phyloP scores from a whole-genome alignment of 2,113 vertebrate species.

The Procapra przewalskii region DNA sequence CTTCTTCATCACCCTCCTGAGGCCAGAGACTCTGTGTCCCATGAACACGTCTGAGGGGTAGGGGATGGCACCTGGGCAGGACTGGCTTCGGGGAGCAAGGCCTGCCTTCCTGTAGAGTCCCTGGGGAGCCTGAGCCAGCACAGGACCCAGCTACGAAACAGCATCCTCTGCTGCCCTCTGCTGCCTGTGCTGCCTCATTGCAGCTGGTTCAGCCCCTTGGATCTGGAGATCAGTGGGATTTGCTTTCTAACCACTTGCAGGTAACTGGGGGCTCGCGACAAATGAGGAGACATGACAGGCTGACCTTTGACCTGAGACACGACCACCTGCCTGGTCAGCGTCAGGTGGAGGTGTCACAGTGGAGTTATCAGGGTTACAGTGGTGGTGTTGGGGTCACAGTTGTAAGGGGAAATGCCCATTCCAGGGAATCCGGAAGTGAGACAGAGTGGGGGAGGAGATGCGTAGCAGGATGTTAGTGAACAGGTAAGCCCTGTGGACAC shows the following conservation, averaged over 20 bases:
- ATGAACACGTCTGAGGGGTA: rapidly evolving
- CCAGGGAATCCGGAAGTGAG: background rate
- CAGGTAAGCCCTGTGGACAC: background rate
- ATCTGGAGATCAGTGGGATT: background rate
- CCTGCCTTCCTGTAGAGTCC: background rate
- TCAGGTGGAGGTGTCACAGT: background rate
- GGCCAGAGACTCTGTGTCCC: background rate
- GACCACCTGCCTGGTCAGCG: rapidly evolving
- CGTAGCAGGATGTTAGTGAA: rapidly evolving
- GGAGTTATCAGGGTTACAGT: background rate
- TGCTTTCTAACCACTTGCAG: background rate
- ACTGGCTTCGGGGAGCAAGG: background rate
- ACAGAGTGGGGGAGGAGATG: background rate
- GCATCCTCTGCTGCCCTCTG: conserved; percentile 58
- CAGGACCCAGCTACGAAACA: rapidly evolving
- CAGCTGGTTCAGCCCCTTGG: background rate
- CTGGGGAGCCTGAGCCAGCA: rapidly evolving
- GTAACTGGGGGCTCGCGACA: rapidly evolving
- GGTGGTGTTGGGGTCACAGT: background rate
- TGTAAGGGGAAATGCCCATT: background rate
- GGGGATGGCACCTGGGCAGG: too few relatives aligned
- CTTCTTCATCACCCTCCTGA: background rate
- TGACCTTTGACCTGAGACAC: background rate
- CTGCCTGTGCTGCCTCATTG: background rate
- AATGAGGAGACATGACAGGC: background rate